A percentile compares a stretch with the other conserved stretches of the same genome.
Evolutionary conservation across 92 coral and sea anemone species (phyloP).

Genomic region (Anthopleura xanthogrammica): DNA sequence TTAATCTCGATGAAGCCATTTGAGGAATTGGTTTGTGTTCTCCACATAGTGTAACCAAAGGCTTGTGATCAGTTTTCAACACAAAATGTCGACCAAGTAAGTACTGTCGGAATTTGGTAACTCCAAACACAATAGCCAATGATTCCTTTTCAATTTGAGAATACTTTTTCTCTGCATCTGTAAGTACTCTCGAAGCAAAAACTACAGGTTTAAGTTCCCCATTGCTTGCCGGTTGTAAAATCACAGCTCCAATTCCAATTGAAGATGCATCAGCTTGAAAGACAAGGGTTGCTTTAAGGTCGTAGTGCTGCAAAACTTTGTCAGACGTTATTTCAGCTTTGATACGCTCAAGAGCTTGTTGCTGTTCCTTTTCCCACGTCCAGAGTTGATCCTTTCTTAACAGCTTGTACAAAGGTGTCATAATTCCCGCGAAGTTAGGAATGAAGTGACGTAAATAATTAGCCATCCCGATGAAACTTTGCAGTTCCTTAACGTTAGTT

Average conservation of each 20-base stretch:
- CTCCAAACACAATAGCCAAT: too few species aligned
- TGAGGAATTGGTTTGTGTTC: too few species aligned
- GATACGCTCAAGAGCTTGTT: conserved; percentile 32
- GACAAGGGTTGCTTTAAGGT: conserved; percentile 37
- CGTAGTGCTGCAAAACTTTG: conserved; percentile 30
- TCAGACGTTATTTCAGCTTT: conserved; percentile 33
- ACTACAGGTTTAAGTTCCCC: conserved; percentile 43
- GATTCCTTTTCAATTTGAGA: conserved; percentile 49
- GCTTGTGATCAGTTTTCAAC: too few species aligned
- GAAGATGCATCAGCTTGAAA: conserved; percentile 47
- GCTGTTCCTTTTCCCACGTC: conserved; percentile 36
- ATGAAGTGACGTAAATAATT: conserved; percentile 40
- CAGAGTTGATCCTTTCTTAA: conserved; percentile 28
- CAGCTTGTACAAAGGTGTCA: conserved; percentile 41
- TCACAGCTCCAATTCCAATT: conserved; percentile 31
- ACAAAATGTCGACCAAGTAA: too few species aligned
- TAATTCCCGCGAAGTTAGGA: conserved; percentile 41
- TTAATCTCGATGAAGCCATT: too few species aligned
- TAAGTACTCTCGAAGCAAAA: conserved; percentile 46
- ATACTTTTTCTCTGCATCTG: conserved; percentile 43
- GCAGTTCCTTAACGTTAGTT: conserved; percentile 48
- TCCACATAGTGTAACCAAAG: too few species aligned
- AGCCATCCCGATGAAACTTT: conserved; percentile 49
- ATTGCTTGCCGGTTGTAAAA: conserved; percentile 29
- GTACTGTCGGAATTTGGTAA: conserved; percentile 49